Conservation (phyloP, 2,888 invertebrate genomes). For the Andrena bucephala region DNA sequence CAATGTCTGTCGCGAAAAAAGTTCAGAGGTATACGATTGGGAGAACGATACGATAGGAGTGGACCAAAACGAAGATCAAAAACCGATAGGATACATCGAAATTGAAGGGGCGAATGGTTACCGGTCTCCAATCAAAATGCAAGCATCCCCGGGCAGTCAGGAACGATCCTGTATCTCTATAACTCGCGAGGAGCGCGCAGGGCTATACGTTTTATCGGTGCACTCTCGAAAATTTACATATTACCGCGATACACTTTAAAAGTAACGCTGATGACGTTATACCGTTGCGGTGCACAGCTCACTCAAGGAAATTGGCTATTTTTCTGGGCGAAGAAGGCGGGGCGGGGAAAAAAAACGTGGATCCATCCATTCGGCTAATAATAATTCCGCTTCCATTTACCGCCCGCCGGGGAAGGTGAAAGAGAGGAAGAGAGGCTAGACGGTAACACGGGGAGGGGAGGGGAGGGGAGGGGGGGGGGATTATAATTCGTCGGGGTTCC, state of each 20-base stretch:
- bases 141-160: neutral
- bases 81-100: neutral
- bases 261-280: slow-evolving; percentile 39
- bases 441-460: neutral
- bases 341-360: neutral
- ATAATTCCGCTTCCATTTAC: slow-evolving; percentile 35
- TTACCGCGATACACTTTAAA: slow-evolving; percentile 41
- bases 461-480: neutral
- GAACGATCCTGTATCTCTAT: neutral
- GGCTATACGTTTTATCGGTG: slow-evolving; percentile 38
- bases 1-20: neutral
- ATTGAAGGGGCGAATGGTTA: slow-evolving; percentile 33
- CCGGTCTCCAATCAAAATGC: slow-evolving; percentile 26
- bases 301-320: slow-evolving; percentile 50
- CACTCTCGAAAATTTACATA: slow-evolving; percentile 49
- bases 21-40: neutral
- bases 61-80: slow-evolving; percentile 11
- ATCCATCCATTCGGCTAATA: slow-evolving; percentile 21
- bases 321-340: neutral
- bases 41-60: no score
- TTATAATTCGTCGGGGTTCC: slow-evolving; percentile 14
- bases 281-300: slow-evolving; percentile 11
- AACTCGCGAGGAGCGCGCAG: neutral
- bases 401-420: neutral
- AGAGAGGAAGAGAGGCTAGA: neutral